A percentile compares a stretch with the other conserved stretches of the same genome.
These are phyloP conservation scores for Luffia ferchaultella DNA, from an alignment of 2,888 invertebrate species.

Conservation along the genomic window DNA sequence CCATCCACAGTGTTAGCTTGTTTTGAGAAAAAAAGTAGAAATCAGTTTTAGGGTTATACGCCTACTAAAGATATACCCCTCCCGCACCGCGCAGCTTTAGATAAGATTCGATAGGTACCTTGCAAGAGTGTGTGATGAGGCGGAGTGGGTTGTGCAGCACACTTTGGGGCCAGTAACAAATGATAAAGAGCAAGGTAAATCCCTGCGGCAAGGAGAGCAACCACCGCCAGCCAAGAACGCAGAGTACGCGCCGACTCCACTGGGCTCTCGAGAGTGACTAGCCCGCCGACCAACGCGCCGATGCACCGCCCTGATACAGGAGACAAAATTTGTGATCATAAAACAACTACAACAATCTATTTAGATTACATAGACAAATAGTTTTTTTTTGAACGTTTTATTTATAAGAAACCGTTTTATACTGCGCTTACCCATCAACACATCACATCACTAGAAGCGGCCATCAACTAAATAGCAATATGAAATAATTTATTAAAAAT, in stretches of 20 bases:
- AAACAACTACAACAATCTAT: not conserved
- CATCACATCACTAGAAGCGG: too few relatives aligned
- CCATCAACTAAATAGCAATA: too few relatives aligned
- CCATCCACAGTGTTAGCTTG: conserved; percentile 62
- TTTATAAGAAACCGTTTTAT: too few relatives aligned
- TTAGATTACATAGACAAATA: not conserved
- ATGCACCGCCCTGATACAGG: conserved; percentile 77
- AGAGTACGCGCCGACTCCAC: conserved; percentile 50
- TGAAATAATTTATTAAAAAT: too few relatives aligned
- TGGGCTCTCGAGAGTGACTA: conserved; percentile 51
- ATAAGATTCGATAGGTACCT: too few relatives aligned
- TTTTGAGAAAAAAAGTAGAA: conserved; percentile 19
- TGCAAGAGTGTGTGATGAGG: conserved; percentile 71
- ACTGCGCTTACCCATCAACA: too few relatives aligned
- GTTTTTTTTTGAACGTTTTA: too few relatives aligned
- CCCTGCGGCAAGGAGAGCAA: conserved; percentile 70
- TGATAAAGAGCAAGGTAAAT: conserved; percentile 79
- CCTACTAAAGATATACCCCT: too few relatives aligned
- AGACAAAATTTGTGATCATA: too few relatives aligned
- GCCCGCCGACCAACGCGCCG: conserved; percentile 72
- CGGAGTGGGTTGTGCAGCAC: conserved; percentile 72
- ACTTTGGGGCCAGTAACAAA: conserved; percentile 76
- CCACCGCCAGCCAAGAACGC: conserved; percentile 72
- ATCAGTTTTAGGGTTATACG: too few relatives aligned
- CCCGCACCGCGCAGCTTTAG: too few relatives aligned